Conservation (phyloP, 2,113 vertebrate genomes). For the Plotosus lineatus region DNA sequence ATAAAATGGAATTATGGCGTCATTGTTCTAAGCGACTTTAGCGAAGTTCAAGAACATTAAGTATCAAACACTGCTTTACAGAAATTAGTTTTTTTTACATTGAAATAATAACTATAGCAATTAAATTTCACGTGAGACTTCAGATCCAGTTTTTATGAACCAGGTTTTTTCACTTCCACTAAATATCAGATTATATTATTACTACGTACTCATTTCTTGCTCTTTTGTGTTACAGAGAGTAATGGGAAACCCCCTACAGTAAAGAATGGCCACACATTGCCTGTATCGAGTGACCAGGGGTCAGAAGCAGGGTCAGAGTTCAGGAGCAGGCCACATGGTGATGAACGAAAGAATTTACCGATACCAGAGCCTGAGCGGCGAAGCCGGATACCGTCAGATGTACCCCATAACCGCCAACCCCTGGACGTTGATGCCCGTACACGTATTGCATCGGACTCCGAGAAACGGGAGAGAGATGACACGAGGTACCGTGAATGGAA, state of each 20-base stretch:
- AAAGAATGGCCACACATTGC: slow-evolving; percentile 85
- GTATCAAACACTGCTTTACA: too few relatives aligned
- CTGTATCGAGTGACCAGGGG: slow-evolving; percentile 58
- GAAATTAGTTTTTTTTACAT: background rate
- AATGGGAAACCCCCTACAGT: slow-evolving; percentile 70
- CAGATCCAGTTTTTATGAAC: background rate
- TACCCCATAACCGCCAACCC: slow-evolving; percentile 66
- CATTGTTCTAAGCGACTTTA: too few relatives aligned
- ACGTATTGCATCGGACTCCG: slow-evolving; percentile 55
- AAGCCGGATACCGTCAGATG: slow-evolving; percentile 56
- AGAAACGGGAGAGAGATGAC: slow-evolving; percentile 55
- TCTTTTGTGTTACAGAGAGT: slow-evolving; percentile 67
- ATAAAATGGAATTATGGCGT: too few relatives aligned
- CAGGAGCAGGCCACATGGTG: slow-evolving; percentile 62
- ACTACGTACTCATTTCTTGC: background rate
- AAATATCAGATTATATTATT: background rate
- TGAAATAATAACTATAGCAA: background rate
- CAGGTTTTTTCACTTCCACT: background rate
- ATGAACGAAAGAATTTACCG: slow-evolving; percentile 64
- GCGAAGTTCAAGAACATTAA: too few relatives aligned
- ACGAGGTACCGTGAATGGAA: slow-evolving; percentile 33
- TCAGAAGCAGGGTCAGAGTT: slow-evolving; percentile 54
- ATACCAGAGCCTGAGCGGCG: slow-evolving; percentile 56
- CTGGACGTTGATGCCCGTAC: slow-evolving; percentile 71
- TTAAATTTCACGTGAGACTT: background rate